Base-by-base conservation (phyloP, 1,140 invertebrate species). In the Pogonognathellus flavescens region DNA sequence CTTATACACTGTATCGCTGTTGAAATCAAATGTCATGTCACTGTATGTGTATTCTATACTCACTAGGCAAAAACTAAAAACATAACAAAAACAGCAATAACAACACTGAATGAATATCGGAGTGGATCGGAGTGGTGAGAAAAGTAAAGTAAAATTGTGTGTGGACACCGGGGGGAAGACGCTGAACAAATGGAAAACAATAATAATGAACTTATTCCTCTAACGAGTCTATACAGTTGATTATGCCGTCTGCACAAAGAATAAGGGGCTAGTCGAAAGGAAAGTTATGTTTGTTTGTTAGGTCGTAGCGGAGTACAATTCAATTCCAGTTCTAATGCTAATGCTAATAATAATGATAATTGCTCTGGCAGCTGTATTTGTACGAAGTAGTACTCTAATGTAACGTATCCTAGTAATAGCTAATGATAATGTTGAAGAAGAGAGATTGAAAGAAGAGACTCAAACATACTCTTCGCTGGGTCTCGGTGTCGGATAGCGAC, bases 391-490 rank as follows among this genome's bases (percentile, higher is more conserved):
- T 41, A 41, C 31, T 41, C 31, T 41, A 41, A 41, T 41, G 31
- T 41, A 41, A 41, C 6, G n/a, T n/a, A n/a, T 41, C 31, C 31
- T 41, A 41, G 31, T 41, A 41, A 41, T 41, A 41, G 31, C 31
- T 41, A 41, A 60, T 20, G 18, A 60, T 20, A 60, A 60, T 60
- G 59, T 60, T 20, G 22, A 60, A 20, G 59, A 20, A 60, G 22
- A 66, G 22, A 22, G 62, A 10, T 25, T 20, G 22, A 25, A 66
- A 66, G 62, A 66, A 66, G 62, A 66, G 22, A 25, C 13, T 66
- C 62, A 88, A 72, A 88, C 86, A 80, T 88, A 88, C 80, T 88
- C 88, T 85, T 88, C 88, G 60, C 85, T 87, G 49, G 88, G 88
- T 41, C 88, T 49, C 9, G 86, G 86, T 5, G 84, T 87, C 20